Evolutionary conservation across 2,113 vertebrate genomes (phyloP), one percentile per base, ranked within the genome.

Genomic region (Hemiprocne comata): DNA sequence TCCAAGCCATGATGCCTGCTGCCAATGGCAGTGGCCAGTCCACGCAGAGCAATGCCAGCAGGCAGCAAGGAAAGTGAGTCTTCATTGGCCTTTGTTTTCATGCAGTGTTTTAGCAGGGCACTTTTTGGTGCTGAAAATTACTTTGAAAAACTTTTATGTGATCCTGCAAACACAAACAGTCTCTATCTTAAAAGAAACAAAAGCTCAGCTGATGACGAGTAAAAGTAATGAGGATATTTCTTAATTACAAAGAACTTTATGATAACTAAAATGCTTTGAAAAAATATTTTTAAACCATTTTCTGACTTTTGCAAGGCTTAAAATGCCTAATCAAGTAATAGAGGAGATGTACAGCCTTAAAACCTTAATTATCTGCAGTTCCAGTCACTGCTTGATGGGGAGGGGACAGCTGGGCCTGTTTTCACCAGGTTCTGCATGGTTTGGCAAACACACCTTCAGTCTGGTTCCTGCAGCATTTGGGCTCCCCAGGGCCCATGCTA

Each of bases 31-130:
- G 80, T 2, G 31, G 76, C 66, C 96, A 93, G 78, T 26, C 96
- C 0, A 1, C 83, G 1, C 96, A 83, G 62, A 90, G 51, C 91
- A 91, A 60, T 36, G n/a, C 91, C 84, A 79, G 89, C 91, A 92
- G 96, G 50, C 96, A 94, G 72, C 95, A 93, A 44, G 92, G 74
- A 83, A 97, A 97, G 95, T 94, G 92, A 96, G 93, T 94, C 81
- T 85, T 50, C 33, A 34, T 67, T 46, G 28, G 6, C 40, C 42
- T 36, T 38, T 82, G 5, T 50, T 91, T 79, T 36, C 80, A 7
- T 34, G 8, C 38, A 42, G 14, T 25, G 36, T 54, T 54, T 28
- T 51, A 73, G 46, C 31, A 70, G 25, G 66, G 26, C n/a, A 17
- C 38, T 60, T 65, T 2, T 13, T 3, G 9, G 28, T 5, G 6